Base-by-base conservation (phyloP, 2,797 vertebrate genomes). In the Halcyon chelicuti region DNA sequence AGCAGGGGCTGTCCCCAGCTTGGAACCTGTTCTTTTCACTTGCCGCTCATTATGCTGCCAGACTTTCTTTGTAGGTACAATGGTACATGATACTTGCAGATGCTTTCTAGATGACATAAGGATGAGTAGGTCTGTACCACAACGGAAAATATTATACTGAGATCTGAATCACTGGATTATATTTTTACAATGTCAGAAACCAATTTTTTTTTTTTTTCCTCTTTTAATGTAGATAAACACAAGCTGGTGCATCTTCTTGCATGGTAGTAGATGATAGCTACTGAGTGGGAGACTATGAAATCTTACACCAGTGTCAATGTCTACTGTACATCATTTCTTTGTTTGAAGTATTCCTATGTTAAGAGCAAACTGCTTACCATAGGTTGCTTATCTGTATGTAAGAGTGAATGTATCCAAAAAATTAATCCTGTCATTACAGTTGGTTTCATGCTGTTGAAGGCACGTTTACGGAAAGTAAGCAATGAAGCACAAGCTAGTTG, bases 1-100 rank as follows among this genome's bases (percentile, higher is more conserved):
- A 75, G 37, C 12, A 40, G 35, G 18, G 81, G 5, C 35, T 44
- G 49, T 51, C 11, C 42, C 35, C 5, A 2, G 0, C 0, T 1
- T 5, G 20, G 31, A 65, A 26, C 44, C 21, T 58, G 3, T 7
- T 42, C 11, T 4, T 28, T 49, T 54, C 46, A 12, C 3, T 11
- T 62, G 28, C 26, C 10, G 2, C 23, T 47, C 17, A 4, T 12
- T 29, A 4, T 7, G 17, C 3, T 3, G 33, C 15, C 5, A 13
- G 68, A 49, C 51, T 21, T 73, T 73, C 86, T 44, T 19, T 1
- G 2, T 44, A 28, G 74, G 18, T 63, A 19, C 21, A 83, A 13
- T 9, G 22, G 21, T 37, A 58, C 3, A 14, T 52, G 49, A 39
- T 37, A 33, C 54, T 61, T 84, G 61, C 37, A 66, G 31, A n/a